Evolutionary conservation across 1,140 invertebrate species (phyloP).

Genomic region (Apis florea): DNA sequence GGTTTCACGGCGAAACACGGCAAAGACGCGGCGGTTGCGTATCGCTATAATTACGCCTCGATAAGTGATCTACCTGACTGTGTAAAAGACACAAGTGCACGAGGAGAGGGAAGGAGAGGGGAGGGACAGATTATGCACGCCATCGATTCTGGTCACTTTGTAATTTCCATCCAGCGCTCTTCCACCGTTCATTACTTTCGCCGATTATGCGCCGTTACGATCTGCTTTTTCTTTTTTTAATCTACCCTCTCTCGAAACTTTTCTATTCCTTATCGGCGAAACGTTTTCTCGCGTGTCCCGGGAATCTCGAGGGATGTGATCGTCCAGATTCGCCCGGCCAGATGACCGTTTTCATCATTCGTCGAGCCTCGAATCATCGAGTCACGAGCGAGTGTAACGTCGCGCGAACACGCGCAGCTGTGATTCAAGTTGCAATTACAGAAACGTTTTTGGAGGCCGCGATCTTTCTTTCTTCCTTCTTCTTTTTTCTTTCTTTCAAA

Average conservation of each 20-base stretch:
- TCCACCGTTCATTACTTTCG: constrained; percentile 43
- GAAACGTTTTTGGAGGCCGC: constrained; percentile 22
- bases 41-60: constrained; percentile 62
- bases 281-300: constrained; percentile 24
- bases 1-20: constrained; percentile 53
- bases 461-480: too few relatives aligned
- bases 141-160: constrained; percentile 61
- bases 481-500: too few relatives aligned
- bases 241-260: not conserved
- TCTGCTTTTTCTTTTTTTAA: constrained; percentile 4
- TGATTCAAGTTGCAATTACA: constrained; percentile 2
- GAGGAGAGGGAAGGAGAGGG: too few relatives aligned
- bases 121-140: constrained; percentile 52
- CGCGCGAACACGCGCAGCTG: constrained; percentile 13
- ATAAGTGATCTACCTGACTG: constrained; percentile 64
- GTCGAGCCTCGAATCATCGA: not conserved
- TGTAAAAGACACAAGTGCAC: constrained; percentile 51
- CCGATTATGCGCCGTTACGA: constrained; percentile 44
- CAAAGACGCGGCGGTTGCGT: constrained; percentile 48
- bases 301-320: not conserved
- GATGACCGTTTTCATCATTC: not conserved
- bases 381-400: not conserved
- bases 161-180: constrained; percentile 42
- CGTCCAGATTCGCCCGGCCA: not conserved
- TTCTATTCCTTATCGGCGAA: constrained; percentile 24